These are phyloP conservation scores for Cheilosia scutellata DNA, from an alignment of 2,888 invertebrate species.

Conservation along the genomic window DNA sequence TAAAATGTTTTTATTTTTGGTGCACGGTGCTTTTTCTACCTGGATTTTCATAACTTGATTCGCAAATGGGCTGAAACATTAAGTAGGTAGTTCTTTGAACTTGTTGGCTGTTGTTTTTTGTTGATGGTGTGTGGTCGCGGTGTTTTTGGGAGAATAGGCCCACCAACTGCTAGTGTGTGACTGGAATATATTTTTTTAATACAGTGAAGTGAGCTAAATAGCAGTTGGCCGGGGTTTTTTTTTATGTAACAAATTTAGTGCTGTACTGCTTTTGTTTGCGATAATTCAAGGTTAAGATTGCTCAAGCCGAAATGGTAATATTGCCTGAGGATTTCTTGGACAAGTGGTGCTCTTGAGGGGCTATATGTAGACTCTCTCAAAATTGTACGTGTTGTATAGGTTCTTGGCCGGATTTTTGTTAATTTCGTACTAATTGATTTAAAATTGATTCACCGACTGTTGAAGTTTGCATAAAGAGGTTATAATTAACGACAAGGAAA, in stretches of 20 bases:
- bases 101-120: neutral
- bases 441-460: too few relatives aligned
- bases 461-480: too few relatives aligned
- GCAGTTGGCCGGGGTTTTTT: neutral
- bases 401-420: too few relatives aligned
- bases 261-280: neutral
- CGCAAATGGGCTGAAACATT: neutral
- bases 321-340: neutral
- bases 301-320: neutral
- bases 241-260: neutral
- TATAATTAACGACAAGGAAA: too few relatives aligned
- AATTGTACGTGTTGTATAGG: too few relatives aligned
- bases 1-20: slow-evolving; percentile 27
- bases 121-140: neutral
- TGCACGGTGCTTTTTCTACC: neutral
- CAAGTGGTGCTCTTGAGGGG: neutral
- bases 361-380: too few relatives aligned
- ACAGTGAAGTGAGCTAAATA: neutral
- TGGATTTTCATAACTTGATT: slow-evolving; percentile 50
- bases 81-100: slow-evolving; percentile 40
- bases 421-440: too few relatives aligned
- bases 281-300: slow-evolving; percentile 25
- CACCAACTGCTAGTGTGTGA: slow-evolving; percentile 10
- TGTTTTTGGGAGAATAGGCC: slow-evolving; percentile 10
- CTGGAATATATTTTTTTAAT: slow-evolving; percentile 22